These are phyloP conservation scores for Caerostris darwini DNA, from an alignment of 1,140 invertebrate genomes.

Conservation along the genomic window DNA sequence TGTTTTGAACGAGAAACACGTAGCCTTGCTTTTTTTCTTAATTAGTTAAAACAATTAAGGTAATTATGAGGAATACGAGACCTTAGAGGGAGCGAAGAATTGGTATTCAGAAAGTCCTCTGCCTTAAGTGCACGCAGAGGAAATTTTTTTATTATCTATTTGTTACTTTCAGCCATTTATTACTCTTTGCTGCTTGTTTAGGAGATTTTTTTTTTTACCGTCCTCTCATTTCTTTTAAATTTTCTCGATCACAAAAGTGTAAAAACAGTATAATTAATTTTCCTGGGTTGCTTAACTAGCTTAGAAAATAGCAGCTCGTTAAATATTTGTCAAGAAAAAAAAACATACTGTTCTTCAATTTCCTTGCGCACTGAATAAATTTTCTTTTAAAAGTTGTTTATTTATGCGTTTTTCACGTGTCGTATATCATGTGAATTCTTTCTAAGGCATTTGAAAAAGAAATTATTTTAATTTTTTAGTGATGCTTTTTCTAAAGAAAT, in stretches of 20 bases:
- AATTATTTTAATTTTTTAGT: too few species aligned
- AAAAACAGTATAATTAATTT: slow-evolving; percentile 27
- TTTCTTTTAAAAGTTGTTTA: background rate
- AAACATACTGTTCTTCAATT: background rate
- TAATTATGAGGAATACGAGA: slow-evolving; percentile 62
- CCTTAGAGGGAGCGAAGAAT: background rate
- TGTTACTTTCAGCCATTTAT: slow-evolving; percentile 9
- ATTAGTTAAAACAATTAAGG: slow-evolving; percentile 67
- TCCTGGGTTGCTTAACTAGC: background rate
- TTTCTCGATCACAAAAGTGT: background rate
- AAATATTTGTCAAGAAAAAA: background rate
- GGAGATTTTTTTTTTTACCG: background rate
- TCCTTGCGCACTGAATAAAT: background rate
- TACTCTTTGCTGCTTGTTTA: slow-evolving; percentile 2
- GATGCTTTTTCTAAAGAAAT: too few species aligned
- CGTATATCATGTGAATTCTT: too few species aligned
- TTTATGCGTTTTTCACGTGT: background rate
- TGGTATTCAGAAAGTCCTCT: slow-evolving; percentile 5
- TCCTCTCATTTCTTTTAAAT: background rate
- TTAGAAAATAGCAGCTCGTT: slow-evolving; percentile 10
- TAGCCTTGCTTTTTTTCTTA: slow-evolving; percentile 16
- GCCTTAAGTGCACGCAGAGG: background rate
- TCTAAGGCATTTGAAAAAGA: too few species aligned
- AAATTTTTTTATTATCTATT: background rate
- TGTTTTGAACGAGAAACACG: slow-evolving; percentile 42